phyloP scores from a whole-genome alignment of 2,888 invertebrate species.

The Papilio gigon region DNA sequence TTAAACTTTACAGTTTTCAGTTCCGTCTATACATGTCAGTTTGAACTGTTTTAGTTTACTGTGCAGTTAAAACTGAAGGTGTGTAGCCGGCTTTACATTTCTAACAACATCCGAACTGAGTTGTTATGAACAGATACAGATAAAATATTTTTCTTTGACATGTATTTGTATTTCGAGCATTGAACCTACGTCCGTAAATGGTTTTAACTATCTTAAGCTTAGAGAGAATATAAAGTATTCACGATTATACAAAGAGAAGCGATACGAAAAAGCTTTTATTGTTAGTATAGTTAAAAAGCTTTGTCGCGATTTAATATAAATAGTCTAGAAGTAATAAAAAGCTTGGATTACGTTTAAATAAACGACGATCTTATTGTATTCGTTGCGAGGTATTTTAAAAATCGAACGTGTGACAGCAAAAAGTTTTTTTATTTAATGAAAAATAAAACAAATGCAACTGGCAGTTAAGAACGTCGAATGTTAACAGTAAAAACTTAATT shows the following conservation, averaged over 20 bases:
- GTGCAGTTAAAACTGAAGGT: too few species aligned
- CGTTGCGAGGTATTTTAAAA: neutral
- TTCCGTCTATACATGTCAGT: too few species aligned
- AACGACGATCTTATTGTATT: neutral
- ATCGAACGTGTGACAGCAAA: neutral
- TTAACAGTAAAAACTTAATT: slow-evolving; percentile 2
- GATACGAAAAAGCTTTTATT: neutral
- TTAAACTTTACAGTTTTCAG: too few species aligned
- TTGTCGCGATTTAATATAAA: neutral
- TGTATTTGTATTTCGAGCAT: too few species aligned
- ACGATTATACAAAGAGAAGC: neutral
- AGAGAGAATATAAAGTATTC: neutral
- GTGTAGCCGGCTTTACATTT: too few species aligned
- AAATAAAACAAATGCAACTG: neutral
- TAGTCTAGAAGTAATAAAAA: neutral
- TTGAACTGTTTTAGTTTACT: too few species aligned
- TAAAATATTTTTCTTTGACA: too few species aligned
- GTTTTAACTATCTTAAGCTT: too few species aligned
- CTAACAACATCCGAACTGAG: too few species aligned
- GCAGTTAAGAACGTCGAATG: neutral
- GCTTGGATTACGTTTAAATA: neutral
- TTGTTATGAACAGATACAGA: too few species aligned
- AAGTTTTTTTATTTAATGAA: neutral
- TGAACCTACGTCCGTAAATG: too few species aligned
- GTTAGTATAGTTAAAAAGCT: too few species aligned